These are phyloP conservation scores for Neolamprologus kungweensis DNA, from an alignment of 2,113 vertebrate genomes.

Conservation along the genomic window DNA sequence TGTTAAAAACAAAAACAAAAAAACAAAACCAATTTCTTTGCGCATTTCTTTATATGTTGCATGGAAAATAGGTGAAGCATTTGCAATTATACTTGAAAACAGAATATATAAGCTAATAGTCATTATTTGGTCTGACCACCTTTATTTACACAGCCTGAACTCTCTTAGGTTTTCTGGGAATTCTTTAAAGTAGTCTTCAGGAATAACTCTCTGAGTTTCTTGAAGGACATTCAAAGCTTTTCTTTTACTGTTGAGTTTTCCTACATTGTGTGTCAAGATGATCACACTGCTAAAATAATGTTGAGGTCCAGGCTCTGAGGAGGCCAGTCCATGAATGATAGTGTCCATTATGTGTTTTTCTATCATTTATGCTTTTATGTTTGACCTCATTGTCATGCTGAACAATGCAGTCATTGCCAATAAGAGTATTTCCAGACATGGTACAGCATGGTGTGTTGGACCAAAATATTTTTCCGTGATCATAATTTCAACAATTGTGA, in stretches of 20 bases:
- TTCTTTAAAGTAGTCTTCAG: not conserved
- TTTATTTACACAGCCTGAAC: not conserved
- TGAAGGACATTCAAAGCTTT: not conserved
- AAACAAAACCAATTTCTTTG: not conserved
- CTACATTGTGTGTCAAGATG: not conserved
- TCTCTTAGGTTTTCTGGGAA: not conserved
- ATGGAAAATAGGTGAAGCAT: not conserved
- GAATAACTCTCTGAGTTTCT: not conserved
- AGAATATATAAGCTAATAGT: not conserved
- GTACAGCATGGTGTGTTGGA: not conserved
- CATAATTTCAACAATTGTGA: not conserved
- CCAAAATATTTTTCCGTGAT: not conserved
- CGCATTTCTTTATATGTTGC: not conserved
- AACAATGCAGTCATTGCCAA: not conserved
- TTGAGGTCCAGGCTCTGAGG: not conserved
- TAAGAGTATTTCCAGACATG: not conserved
- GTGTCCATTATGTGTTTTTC: not conserved
- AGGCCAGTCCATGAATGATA: not conserved
- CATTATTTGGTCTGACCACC: not conserved
- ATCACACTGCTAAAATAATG: not conserved
- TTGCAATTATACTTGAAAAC: not conserved
- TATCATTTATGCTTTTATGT: not conserved
- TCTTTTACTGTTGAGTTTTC: not conserved
- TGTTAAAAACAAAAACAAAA: rapidly evolving
- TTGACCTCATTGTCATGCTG: not conserved